Conservation (phyloP, 2,113 vertebrate genomes). For the Mustela lutreola region DNA sequence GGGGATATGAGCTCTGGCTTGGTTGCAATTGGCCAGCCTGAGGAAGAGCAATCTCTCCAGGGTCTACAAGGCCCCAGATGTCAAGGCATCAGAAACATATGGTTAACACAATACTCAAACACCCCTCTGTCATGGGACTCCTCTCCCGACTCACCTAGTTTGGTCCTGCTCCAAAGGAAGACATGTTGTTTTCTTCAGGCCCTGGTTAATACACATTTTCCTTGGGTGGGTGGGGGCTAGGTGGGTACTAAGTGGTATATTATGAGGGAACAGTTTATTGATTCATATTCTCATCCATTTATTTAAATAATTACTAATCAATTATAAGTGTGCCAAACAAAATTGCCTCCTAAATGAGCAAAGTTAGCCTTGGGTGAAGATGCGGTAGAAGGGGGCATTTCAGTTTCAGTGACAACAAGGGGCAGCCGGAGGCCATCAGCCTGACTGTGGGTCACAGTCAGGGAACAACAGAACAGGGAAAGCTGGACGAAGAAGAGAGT, state of each 20-base stretch:
- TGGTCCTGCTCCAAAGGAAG: not conserved
- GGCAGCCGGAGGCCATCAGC: not conserved
- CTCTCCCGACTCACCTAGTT: not conserved
- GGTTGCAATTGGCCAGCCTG: not conserved
- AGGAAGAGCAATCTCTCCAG: not conserved
- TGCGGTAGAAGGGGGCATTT: not conserved
- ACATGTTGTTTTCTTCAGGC: not conserved
- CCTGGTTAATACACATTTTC: not conserved
- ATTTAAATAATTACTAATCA: slow-evolving; percentile 10
- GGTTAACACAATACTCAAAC: not conserved
- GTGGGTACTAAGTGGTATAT: not conserved
- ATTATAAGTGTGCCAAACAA: not conserved
- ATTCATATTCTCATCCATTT: not conserved
- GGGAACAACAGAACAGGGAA: not conserved
- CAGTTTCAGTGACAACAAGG: not conserved
- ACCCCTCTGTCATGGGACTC: not conserved
- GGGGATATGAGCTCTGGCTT: not conserved
- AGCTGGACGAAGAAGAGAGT: not conserved
- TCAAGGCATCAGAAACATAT: not conserved
- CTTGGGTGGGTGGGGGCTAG: not conserved
- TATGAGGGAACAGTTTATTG: not conserved
- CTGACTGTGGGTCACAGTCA: not conserved
- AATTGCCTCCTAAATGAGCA: not conserved
- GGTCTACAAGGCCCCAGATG: not conserved
- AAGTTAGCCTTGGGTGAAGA: not conserved